Evolutionary conservation across 2,888 invertebrate genomes (phyloP).

Genomic region (Cybosia mesomella): DNA sequence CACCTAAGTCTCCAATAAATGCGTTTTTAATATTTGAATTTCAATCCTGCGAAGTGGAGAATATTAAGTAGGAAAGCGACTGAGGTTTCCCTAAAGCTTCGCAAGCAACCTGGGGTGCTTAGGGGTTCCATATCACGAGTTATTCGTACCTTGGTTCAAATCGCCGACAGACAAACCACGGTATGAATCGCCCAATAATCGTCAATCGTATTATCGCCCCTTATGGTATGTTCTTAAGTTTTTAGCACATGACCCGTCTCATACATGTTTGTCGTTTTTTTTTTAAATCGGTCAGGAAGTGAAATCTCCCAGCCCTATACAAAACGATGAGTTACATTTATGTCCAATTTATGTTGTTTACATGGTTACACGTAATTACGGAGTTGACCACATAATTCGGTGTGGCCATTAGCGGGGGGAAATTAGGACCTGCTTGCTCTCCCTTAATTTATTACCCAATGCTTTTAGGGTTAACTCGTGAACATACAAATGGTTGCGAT

Average conservation of each 20-base stretch:
- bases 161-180: no score
- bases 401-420: conserved; percentile 34
- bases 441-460: conserved; percentile 33
- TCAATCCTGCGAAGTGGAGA: no score
- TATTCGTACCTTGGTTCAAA: no score
- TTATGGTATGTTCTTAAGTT: no score
- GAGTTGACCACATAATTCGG: conserved; percentile 44
- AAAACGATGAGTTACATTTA: conserved; percentile 1
- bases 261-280: neutral
- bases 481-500: neutral
- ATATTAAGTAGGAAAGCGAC: no score
- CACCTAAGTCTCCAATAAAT: neutral
- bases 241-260: no score
- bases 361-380: conserved; percentile 43
- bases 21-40: no score
- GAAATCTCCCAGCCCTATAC: neutral
- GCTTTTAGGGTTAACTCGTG: conserved; percentile 26
- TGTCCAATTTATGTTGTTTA: conserved; percentile 41
- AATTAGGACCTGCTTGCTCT: conserved; percentile 29
- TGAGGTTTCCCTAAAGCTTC: no score
- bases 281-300: neutral
- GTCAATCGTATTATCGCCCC: no score
- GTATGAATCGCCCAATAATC: no score
- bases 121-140: no score
- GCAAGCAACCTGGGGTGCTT: no score